phyloP scores from a whole-genome alignment of 1,140 invertebrate genomes.

The Hermetia illucens region DNA sequence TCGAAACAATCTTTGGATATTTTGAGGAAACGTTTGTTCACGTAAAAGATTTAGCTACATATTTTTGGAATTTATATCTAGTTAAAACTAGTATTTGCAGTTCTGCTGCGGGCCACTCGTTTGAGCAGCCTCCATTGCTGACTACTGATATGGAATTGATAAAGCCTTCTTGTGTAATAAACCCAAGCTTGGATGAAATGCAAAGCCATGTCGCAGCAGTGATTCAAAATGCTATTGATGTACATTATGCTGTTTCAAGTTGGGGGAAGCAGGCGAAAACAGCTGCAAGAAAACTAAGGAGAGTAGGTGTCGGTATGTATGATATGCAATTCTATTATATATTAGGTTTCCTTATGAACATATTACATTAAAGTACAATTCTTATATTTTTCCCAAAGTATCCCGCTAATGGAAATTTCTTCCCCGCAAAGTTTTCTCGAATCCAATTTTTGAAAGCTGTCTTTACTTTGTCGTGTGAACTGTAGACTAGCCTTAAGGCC shows the following conservation, averaged over 20 bases:
- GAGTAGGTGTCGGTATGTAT: constrained; percentile 14
- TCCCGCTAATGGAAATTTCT: too few species aligned
- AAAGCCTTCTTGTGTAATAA: constrained; percentile 44
- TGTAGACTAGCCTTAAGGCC: too few species aligned
- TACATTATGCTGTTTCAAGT: constrained; percentile 39
- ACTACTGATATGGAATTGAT: constrained; percentile 41
- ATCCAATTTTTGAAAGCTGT: too few species aligned
- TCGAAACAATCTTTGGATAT: constrained; percentile 52
- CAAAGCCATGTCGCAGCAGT: constrained; percentile 53
- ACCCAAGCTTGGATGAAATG: constrained; percentile 53
- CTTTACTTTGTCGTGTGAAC: too few species aligned
- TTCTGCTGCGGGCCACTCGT: too few species aligned
- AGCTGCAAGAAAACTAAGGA: constrained; percentile 10
- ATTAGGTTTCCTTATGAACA: too few species aligned
- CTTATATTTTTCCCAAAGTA: too few species aligned
- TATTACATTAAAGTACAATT: too few species aligned
- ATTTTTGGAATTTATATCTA: too few species aligned
- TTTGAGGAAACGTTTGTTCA: constrained; percentile 40
- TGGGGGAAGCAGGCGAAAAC: constrained; percentile 38
- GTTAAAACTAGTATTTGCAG: too few species aligned
- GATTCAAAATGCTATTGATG: constrained; percentile 39
- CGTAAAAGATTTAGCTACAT: constrained; percentile 6
- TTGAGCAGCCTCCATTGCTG: constrained; percentile 39
- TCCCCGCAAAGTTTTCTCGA: too few species aligned
- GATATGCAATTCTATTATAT: too few species aligned